phyloP scores from a whole-genome alignment of 2,888 invertebrate species.

The Morinoia aosen region DNA sequence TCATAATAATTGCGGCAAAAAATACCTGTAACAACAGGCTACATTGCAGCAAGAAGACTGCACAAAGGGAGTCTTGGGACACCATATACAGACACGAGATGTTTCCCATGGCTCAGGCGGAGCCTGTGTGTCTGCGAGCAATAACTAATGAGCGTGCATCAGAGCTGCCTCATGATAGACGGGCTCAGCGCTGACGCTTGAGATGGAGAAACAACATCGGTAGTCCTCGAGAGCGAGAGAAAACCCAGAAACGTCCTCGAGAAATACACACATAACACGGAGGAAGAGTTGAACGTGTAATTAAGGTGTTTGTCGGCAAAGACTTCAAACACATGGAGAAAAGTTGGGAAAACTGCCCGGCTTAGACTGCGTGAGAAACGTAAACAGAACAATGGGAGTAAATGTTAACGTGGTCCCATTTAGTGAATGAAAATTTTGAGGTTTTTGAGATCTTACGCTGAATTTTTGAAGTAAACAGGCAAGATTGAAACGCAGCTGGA shows the following conservation, averaged over 20 bases:
- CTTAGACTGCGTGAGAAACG: background rate
- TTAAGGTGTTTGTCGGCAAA: background rate
- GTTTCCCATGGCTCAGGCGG: slow-evolving; percentile 17
- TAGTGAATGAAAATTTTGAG: background rate
- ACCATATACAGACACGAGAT: background rate
- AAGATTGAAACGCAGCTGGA: background rate
- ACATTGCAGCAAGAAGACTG: background rate
- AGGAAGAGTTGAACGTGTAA: background rate
- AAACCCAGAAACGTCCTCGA: background rate
- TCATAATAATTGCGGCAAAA: background rate
- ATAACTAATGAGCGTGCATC: background rate
- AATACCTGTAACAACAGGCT: background rate
- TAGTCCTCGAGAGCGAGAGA: background rate
- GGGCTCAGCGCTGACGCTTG: background rate
- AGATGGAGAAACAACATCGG: background rate
- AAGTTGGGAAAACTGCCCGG: background rate
- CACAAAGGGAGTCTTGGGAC: slow-evolving; percentile 4
- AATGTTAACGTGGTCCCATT: background rate
- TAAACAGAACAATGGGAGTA: background rate
- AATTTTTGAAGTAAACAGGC: background rate
- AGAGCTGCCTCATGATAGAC: background rate
- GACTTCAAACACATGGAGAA: background rate
- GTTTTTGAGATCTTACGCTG: background rate
- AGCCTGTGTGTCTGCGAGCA: background rate
- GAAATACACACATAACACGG: background rate